Conservation (phyloP, 2,797 vertebrate genomes). For the Myripristis murdjan region DNA sequence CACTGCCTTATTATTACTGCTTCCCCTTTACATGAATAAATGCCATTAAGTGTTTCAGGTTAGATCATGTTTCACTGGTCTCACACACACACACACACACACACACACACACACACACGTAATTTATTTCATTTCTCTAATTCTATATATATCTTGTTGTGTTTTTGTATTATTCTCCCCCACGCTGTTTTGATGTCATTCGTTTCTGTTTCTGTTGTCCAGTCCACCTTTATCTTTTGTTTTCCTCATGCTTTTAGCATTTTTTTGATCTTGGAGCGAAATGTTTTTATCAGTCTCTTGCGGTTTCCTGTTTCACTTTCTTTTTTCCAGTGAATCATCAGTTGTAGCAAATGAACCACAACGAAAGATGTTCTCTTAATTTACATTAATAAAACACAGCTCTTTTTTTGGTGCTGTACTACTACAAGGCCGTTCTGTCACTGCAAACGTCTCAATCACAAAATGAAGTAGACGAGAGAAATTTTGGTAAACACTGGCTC, state of each 20-base stretch:
- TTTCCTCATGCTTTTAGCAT: conserved; percentile 9
- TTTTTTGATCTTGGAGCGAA: not conserved
- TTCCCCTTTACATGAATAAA: too few relatives aligned
- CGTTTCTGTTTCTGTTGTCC: conserved; percentile 3
- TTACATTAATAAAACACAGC: conserved; percentile 5
- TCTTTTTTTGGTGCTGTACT: not conserved
- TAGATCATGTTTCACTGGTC: conserved; percentile 22
- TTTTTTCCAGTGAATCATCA: not conserved
- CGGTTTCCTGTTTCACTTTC: not conserved
- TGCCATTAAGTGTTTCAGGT: conserved; percentile 1
- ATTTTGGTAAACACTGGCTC: conserved; percentile 42
- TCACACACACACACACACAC: conserved; percentile 12
- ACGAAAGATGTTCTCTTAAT: not conserved
- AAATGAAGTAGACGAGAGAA: conserved; percentile 29
- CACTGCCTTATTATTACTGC: too few relatives aligned
- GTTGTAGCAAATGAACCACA: not conserved
- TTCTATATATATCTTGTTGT: conserved; percentile 7
- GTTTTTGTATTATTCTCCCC: conserved; percentile 17
- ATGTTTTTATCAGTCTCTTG: conserved; percentile 13
- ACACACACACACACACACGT: not conserved
- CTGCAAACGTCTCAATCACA: conserved; percentile 18
- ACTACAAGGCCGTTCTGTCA: not conserved
- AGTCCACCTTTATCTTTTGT: not conserved
- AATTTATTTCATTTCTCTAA: conserved; percentile 31
- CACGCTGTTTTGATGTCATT: conserved; percentile 24